Base-by-base conservation (phyloP, 2,888 invertebrate genomes). In the Microctonus aethiopoides region DNA sequence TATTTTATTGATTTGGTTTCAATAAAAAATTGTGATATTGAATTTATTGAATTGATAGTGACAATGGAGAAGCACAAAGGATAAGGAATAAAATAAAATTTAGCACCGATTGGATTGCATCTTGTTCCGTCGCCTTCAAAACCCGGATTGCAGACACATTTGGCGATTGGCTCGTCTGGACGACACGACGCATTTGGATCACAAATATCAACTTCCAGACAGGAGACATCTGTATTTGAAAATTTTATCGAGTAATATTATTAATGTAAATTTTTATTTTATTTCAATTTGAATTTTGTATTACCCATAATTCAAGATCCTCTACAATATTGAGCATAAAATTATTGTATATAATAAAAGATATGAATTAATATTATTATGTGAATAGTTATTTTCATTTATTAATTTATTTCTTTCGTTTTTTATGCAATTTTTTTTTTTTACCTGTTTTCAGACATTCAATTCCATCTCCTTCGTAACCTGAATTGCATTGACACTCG, bases 401-500 rank as follows among this genome's bases (percentile, higher is more conserved):
- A 24, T n/a, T 46, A 16, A 29, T 29, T 5, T 26, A 16, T n/a
- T 34, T 59, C n/a, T n/a, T n/a, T n/a, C n/a, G n/a, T 68, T 57
- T 22, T 41, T 20, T 57, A 69, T 68, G 36, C 67, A 39, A 59
- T 77, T 80, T n/a, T n/a, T n/a, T n/a, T n/a, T n/a, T n/a, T n/a
- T 72, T 84, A 88, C 88, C 88, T 80, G 82, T 87, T 76, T 91
- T 90, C 1, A 88, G 88, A 82, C 96, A 97, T 76, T 89, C 90
- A 72, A 89, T 90, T 9, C 96, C 96, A 84, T 97, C 94, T 24
- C 97, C 97, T 80, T 92, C 91, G 87, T 91, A 97, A 3, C 95
- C 96, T n/a, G 91, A 89, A 70, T 92, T 93, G 82, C 97, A 97
- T 56, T 91, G 90, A 82, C 97, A 97, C 68, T 88, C 87, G 78